phyloP scores from a whole-genome alignment of 2,797 vertebrate species.

The Tolypeutes matacus region DNA sequence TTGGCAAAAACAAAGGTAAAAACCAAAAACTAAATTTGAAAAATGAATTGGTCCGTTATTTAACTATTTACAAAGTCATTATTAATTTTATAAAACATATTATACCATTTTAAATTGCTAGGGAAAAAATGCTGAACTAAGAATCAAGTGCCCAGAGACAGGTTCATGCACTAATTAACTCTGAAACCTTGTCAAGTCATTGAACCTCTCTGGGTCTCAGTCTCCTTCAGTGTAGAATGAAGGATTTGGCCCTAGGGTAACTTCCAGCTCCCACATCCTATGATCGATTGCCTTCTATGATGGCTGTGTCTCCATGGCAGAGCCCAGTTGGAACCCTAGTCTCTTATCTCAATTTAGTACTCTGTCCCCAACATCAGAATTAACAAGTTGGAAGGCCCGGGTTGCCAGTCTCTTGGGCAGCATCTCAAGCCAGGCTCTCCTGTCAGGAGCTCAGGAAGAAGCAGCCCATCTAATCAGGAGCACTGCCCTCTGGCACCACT shows the following conservation, averaged over 20 bases:
- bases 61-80: slow-evolving; percentile 18
- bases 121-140: not conserved
- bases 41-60: slow-evolving; percentile 40
- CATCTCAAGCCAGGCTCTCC: not conserved
- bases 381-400: not conserved
- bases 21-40: not conserved
- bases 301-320: not conserved
- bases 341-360: not conserved
- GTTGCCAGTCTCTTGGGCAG: not conserved
- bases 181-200: slow-evolving; percentile 29
- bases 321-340: not conserved
- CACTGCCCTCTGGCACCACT: not conserved
- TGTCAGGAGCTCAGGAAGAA: not conserved
- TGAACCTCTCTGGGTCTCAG: slow-evolving; percentile 12
- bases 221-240: slow-evolving; percentile 54
- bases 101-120: slow-evolving; percentile 16
- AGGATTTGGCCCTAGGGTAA: not conserved
- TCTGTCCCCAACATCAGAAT: not conserved
- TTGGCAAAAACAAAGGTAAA: not conserved
- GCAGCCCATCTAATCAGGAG: not conserved
- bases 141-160: not conserved
- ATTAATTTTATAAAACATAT: slow-evolving; percentile 8
- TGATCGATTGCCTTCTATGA: not conserved
- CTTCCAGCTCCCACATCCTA: not conserved
- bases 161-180: not conserved